Evolutionary conservation across 2,888 invertebrate species (phyloP).

Genomic region (Crocallis elinguaria): DNA sequence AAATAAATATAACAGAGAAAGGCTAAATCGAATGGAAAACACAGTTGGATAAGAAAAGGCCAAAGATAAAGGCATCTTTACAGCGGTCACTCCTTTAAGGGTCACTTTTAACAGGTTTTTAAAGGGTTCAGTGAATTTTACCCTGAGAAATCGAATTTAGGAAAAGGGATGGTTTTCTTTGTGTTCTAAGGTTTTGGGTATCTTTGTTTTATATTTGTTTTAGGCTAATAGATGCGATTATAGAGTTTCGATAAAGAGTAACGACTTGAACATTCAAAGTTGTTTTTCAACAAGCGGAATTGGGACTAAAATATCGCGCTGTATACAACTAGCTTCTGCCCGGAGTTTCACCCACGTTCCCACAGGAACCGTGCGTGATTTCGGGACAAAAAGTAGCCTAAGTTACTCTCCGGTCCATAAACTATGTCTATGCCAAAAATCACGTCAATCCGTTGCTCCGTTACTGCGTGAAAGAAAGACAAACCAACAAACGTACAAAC

Average conservation of each 20-base stretch:
- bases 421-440: no score
- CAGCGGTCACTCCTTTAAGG: constrained; percentile 49
- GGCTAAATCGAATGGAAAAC: constrained; percentile 62
- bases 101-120: constrained; percentile 55
- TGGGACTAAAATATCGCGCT: no score
- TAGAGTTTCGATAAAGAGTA: neutral
- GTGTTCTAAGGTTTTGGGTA: constrained; percentile 6
- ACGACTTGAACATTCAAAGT: no score
- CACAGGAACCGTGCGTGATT: no score
- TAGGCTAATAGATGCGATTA: constrained; percentile 2
- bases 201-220: constrained; percentile 12
- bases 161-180: constrained; percentile 15
- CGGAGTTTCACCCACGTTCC: no score
- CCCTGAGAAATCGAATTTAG: constrained; percentile 44
- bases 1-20: constrained; percentile 42
- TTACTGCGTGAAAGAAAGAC: no score
- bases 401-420: no score
- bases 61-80: constrained; percentile 51
- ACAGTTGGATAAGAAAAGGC: constrained; percentile 54
- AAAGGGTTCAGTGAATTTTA: constrained; percentile 47
- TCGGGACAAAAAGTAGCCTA: no score
- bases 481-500: no score
- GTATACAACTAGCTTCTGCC: no score
- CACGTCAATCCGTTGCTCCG: no score
- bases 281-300: no score